Conservation (phyloP, 2,113 vertebrate genomes). For the Glaucidium brasilianum region DNA sequence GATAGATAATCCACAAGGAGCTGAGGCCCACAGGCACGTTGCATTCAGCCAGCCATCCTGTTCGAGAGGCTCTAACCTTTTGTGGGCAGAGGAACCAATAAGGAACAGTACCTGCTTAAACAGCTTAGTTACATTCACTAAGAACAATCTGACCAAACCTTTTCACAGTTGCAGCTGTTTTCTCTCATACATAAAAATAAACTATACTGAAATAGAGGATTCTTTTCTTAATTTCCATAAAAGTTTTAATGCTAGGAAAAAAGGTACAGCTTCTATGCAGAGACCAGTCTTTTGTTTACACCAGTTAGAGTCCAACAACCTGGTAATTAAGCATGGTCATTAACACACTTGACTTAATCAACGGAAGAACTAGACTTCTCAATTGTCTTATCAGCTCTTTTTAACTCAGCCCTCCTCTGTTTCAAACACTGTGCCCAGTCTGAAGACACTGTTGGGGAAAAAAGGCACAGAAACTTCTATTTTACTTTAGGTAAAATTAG, state of each 20-base stretch:
- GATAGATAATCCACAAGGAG: not conserved
- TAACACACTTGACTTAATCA: not conserved
- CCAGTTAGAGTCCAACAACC: not conserved
- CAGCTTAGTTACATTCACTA: not conserved
- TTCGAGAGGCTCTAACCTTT: not conserved
- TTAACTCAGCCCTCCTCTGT: not conserved
- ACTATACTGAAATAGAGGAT: fast-evolving
- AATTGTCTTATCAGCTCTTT: not conserved
- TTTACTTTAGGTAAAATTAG: not conserved
- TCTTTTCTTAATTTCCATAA: not conserved
- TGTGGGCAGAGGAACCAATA: not conserved
- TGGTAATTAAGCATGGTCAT: not conserved
- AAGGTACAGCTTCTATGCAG: not conserved
- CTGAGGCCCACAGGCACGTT: not conserved
- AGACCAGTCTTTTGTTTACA: not conserved
- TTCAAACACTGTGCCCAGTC: not conserved
- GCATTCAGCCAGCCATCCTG: not conserved
- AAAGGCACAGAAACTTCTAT: not conserved
- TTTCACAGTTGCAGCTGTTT: not conserved
- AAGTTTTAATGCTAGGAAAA: not conserved
- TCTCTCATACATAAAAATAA: not conserved
- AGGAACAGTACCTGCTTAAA: not conserved
- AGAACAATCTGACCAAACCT: not conserved
- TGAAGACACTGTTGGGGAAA: not conserved
- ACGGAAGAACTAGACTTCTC: not conserved